Percentiles rank a stretch among this genome's conserved stretches.
Evolutionary conservation across 2,113 vertebrate species (phyloP).

Genomic region (Ardeotis arabs): DNA sequence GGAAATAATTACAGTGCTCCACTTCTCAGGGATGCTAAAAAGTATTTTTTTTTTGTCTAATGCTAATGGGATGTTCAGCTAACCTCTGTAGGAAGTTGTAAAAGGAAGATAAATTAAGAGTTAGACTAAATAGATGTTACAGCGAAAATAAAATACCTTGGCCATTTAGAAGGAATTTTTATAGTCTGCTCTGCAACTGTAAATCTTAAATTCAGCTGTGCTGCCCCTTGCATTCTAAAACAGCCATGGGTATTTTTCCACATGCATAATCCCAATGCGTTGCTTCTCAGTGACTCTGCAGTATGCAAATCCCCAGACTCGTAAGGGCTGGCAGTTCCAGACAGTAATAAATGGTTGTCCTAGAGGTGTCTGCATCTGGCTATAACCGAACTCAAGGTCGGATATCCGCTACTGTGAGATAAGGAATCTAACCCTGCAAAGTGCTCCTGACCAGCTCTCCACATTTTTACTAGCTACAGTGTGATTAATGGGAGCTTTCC

Average conservation of each 20-base stretch:
- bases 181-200: not conserved
- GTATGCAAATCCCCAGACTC: not conserved
- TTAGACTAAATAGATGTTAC: not conserved
- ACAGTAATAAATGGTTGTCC: not conserved
- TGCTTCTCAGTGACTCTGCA: not conserved
- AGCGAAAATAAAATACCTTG: slow-evolving; percentile 15
- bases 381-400: not conserved
- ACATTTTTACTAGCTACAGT: not conserved
- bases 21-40: not conserved
- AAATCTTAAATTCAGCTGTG: not conserved
- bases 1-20: not conserved
- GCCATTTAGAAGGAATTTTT: not conserved
- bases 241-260: not conserved
- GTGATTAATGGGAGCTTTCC: not conserved
- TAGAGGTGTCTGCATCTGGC: not conserved
- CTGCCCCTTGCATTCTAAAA: not conserved
- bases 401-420: not conserved
- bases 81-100: slow-evolving; percentile 10
- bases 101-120: slow-evolving; percentile 8
- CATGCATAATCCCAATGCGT: not conserved
- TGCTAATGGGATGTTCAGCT: slow-evolving; percentile 6
- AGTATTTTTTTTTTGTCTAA: not conserved
- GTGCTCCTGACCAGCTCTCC: not conserved
- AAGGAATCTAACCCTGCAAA: not conserved
- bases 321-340: not conserved